Evolutionary conservation across 2,888 invertebrate genomes (phyloP).

Genomic region (Eurois occulta): DNA sequence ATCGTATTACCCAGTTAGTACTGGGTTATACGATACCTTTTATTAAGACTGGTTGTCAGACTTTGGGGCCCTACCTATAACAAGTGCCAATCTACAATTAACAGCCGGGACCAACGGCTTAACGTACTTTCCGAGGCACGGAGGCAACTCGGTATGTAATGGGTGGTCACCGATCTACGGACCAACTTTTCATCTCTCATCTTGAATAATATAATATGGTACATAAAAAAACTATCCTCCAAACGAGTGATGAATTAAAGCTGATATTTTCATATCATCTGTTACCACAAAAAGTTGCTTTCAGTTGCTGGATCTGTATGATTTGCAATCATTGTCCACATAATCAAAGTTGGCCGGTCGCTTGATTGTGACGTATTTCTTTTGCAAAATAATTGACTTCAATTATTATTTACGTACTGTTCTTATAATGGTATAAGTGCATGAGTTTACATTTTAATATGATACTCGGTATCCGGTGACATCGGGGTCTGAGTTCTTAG

Average conservation of each 20-base stretch:
- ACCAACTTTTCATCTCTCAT: too few species aligned
- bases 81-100: background rate
- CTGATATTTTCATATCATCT: background rate
- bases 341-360: background rate
- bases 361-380: conserved; percentile 3
- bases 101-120: background rate
- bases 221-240: background rate
- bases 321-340: background rate
- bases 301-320: background rate
- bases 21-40: too few species aligned
- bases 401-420: conserved; percentile 23
- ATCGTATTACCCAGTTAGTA: too few species aligned
- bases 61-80: background rate
- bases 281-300: conserved; percentile 18
- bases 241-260: background rate
- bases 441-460: conserved; percentile 12
- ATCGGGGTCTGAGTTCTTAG: background rate
- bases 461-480: conserved; percentile 16
- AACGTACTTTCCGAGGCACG: background rate
- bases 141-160: too few species aligned
- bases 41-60: background rate
- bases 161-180: too few species aligned
- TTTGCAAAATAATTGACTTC: conserved; percentile 28
- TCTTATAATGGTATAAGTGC: conserved; percentile 16
- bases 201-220: too few species aligned